phyloP scores from a whole-genome alignment of 2,113 vertebrate species.

The Lynx canadensis region DNA sequence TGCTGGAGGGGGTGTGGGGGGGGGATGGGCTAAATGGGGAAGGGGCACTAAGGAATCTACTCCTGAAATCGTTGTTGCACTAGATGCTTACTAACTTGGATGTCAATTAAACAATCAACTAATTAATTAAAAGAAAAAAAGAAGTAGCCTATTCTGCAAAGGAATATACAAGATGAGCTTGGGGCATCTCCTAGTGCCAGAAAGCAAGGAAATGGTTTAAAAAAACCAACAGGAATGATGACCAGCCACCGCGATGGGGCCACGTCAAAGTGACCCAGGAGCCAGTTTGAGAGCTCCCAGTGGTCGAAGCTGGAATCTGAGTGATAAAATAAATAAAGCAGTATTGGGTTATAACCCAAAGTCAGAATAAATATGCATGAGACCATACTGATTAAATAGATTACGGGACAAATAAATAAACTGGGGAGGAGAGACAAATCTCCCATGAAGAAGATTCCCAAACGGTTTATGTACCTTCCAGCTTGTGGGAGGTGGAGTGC shows the following conservation, averaged over 20 bases:
- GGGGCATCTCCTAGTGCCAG: not conserved
- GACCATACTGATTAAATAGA: not conserved
- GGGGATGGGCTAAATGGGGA: too few species aligned
- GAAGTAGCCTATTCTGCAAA: not conserved
- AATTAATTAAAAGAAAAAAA: too few species aligned
- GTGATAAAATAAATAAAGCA: not conserved
- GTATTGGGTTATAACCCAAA: not conserved
- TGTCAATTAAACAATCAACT: too few species aligned
- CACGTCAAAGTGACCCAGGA: accelerated
- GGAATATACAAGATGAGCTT: not conserved
- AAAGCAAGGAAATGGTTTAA: not conserved
- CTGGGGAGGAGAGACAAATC: not conserved
- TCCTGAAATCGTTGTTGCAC: too few species aligned
- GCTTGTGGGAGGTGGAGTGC: accelerated
- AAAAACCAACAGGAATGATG: accelerated
- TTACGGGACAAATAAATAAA: not conserved
- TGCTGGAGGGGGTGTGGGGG: too few species aligned
- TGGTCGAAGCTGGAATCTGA: not conserved
- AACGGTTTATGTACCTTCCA: accelerated
- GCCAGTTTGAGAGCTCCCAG: not conserved
- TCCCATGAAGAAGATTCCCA: not conserved
- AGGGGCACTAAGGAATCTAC: too few species aligned
- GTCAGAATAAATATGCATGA: not conserved
- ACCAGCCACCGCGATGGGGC: accelerated
- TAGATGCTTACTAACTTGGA: too few species aligned